These are phyloP conservation scores for Podarcis lilfordi DNA, from an alignment of 2,797 vertebrate species.

Conservation along the genomic window DNA sequence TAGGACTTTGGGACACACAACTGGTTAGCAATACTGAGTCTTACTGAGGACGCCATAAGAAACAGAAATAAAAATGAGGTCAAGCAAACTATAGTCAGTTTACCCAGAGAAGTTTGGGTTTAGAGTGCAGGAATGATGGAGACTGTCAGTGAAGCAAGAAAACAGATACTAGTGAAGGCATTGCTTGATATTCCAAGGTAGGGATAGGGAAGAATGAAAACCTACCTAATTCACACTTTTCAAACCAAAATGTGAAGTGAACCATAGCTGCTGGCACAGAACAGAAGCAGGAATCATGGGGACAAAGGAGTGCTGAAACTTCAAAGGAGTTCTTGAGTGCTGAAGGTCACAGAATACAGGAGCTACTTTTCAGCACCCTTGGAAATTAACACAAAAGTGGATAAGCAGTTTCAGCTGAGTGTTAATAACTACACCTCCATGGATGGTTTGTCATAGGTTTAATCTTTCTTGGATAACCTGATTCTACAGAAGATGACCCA, in stretches of 20 bases:
- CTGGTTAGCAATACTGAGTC: not conserved
- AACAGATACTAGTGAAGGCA: not conserved
- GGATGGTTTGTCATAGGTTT: not conserved
- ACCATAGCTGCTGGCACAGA: no score
- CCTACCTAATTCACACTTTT: no score
- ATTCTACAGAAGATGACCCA: slow-evolving; percentile 29
- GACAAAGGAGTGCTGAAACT: not conserved
- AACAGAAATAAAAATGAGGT: not conserved
- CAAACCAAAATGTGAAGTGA: no score
- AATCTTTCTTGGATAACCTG: not conserved
- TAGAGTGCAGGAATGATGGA: not conserved
- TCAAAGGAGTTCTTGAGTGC: not conserved
- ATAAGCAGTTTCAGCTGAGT: not conserved
- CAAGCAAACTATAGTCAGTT: not conserved
- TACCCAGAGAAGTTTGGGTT: not conserved
- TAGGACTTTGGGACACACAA: not conserved
- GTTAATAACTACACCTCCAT: not conserved
- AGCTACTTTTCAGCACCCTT: not conserved
- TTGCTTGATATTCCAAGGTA: not conserved
- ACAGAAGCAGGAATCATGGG: not conserved
- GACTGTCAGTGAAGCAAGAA: not conserved
- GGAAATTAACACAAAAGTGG: not conserved
- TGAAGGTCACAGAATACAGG: not conserved
- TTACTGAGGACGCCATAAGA: not conserved
- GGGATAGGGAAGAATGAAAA: no score